Conservation (phyloP, 2,797 vertebrate species). For the Epinephelus coioides region DNA sequence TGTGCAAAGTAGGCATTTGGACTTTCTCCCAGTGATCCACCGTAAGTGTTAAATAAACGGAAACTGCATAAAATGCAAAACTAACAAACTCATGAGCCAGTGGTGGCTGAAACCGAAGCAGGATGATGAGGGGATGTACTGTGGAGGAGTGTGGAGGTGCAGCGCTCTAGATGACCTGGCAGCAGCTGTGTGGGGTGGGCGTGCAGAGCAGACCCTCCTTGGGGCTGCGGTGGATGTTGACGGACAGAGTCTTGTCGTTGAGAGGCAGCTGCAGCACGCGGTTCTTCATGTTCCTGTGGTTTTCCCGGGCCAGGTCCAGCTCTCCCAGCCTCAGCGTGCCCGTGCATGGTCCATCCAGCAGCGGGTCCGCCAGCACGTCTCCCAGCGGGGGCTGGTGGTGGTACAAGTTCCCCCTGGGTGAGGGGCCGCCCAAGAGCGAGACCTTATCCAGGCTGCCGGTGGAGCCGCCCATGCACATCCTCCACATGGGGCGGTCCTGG, state of each 20-base stretch:
- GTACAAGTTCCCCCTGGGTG: constrained; percentile 76
- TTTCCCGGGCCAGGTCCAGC: constrained; percentile 91
- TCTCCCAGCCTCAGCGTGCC: constrained; percentile 86
- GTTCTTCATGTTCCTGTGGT: constrained; percentile 94
- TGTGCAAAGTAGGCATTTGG: constrained; percentile 69
- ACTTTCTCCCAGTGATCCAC: constrained; percentile 48
- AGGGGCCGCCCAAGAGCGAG: constrained; percentile 80
- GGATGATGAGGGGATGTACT: constrained; percentile 7
- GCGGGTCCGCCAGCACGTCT: constrained; percentile 72
- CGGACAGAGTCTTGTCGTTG: constrained; percentile 97
- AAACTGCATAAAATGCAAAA: constrained; percentile 38
- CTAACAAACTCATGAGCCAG: constrained; percentile 26
- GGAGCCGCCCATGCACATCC: constrained; percentile 95
- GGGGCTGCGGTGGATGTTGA: constrained; percentile 95
- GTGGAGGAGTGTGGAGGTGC: constrained; percentile 46
- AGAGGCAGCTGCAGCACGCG: constrained; percentile 96
- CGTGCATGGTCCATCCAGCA: constrained; percentile 85
- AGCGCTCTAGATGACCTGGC: constrained; percentile 94
- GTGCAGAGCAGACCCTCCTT: constrained; percentile 96
- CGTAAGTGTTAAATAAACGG: constrained; percentile 44
- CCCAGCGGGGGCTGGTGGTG: constrained; percentile 70
- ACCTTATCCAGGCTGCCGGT: constrained; percentile 86
- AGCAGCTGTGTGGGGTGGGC: constrained; percentile 96
- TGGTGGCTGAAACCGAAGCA: constrained; percentile 31
- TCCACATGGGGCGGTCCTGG: constrained; percentile 95